Evolutionary conservation across 2,113 vertebrate species (phyloP), one percentile per base, ranked within the genome.

Genomic region (Eurypyga helias): DNA sequence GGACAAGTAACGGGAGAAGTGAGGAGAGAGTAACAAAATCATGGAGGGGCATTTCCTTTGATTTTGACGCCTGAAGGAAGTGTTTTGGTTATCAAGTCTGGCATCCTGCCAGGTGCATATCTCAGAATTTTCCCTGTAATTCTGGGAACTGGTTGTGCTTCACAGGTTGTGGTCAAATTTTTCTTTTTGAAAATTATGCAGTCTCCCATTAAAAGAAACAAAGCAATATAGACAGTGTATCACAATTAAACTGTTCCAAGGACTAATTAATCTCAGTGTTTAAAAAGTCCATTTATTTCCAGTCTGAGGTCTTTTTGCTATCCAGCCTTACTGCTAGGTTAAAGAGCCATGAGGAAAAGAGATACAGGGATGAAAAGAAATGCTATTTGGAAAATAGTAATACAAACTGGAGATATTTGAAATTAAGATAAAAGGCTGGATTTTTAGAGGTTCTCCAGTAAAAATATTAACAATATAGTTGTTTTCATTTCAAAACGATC

Each of bases 201-300:
- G 80, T 72, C 90, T 93, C 76, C 76, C 82, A 67, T 84, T 81
- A 83, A 72, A 92, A 93, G 83, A 90, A 90, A 55, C 38, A 93
- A 84, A 89, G 43, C 4, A 14, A 76, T 21, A 76, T 21, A 76
- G 57, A 65, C 38, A 78, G 75, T 69, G 38, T 65, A 90, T 90
- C 79, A 94, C 71, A 96, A 83, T 86, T 91, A 93, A 90, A 86
- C 58, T 81, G 60, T 77, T 94, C 14, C 55, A 93, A 78, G 38
- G 69, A 82, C 57, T 92, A 92, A 90, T 76, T 67, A 75, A 87
- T 83, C 75, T 75, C 73, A 38, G 21, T 71, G 64, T 84, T 87
- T 70, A 31, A 71, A 92, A 90, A 45, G 17, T 46, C 29, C 43
- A 75, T 89, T 93, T 95, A 58, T 60, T 95, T 93, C 45, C 34